These are phyloP conservation scores for Nephrocerus scutellatus DNA, from an alignment of 2,888 invertebrate genomes.

Conservation along the genomic window DNA sequence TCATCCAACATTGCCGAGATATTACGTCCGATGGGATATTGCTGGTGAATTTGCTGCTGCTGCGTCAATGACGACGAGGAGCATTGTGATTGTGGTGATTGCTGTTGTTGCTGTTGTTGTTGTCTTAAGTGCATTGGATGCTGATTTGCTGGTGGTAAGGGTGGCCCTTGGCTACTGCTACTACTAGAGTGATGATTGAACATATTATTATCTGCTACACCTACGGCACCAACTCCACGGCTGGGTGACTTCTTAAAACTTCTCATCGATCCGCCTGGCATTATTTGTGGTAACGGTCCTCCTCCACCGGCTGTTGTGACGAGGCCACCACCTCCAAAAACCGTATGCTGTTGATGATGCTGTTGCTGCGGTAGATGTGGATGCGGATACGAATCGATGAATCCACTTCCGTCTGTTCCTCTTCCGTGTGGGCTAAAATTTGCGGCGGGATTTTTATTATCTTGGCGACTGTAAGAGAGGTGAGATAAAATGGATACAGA, in stretches of 20 bases:
- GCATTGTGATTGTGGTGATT: constrained; percentile 25
- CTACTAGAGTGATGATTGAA: constrained; percentile 23
- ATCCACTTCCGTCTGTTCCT: constrained; percentile 15
- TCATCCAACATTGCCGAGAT: constrained; percentile 73
- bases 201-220: constrained; percentile 41
- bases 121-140: constrained; percentile 41
- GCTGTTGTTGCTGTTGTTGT: constrained; percentile 26
- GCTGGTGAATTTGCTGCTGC: constrained; percentile 33
- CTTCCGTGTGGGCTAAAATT: constrained; percentile 17
- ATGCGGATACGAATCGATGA: constrained; percentile 19
- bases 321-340: constrained; percentile 46
- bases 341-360: constrained; percentile 30
- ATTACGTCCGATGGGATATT: constrained; percentile 38
- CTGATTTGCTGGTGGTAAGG: constrained; percentile 42
- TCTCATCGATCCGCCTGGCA: constrained; percentile 37
- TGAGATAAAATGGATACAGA: neutral
- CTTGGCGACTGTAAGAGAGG: constrained; percentile 32
- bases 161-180: constrained; percentile 29
- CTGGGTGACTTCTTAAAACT: constrained; percentile 35
- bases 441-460: constrained; percentile 35
- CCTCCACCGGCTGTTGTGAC: constrained; percentile 31
- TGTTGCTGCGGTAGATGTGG: constrained; percentile 18
- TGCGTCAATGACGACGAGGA: constrained; percentile 30
- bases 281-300: too few relatives aligned
- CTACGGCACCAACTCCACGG: too few relatives aligned